These are phyloP conservation scores for Sciurus vulgaris DNA, from an alignment of 2,797 vertebrate species.

Conservation along the genomic window DNA sequence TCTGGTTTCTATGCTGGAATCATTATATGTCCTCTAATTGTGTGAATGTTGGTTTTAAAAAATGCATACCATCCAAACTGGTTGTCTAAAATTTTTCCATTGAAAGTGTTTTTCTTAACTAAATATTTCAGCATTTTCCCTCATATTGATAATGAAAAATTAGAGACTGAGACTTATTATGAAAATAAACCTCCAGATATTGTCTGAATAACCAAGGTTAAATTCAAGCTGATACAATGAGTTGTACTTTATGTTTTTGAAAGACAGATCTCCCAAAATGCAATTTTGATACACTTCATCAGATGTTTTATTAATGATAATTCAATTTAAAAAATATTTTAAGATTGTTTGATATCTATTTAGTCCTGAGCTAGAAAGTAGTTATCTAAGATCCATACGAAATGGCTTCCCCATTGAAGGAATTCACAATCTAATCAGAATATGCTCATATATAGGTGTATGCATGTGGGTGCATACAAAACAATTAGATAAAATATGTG, in stretches of 20 bases:
- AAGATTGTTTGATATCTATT: background rate
- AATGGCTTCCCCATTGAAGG: background rate
- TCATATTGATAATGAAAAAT: background rate
- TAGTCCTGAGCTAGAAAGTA: background rate
- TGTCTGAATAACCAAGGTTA: slow-evolving; percentile 12
- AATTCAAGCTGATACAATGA: background rate
- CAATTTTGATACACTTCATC: slow-evolving; percentile 34
- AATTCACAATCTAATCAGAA: slow-evolving; percentile 48
- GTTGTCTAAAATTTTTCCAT: slow-evolving; percentile 1
- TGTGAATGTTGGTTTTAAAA: background rate
- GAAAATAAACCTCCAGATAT: background rate
- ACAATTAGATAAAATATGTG: background rate
- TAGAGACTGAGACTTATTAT: background rate
- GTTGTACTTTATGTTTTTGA: slow-evolving; percentile 4
- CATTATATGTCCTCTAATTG: background rate
- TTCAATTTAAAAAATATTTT: slow-evolving; percentile 27
- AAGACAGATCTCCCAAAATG: background rate
- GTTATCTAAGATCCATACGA: background rate
- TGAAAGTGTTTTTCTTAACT: background rate
- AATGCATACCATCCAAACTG: background rate
- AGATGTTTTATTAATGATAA: slow-evolving; percentile 39
- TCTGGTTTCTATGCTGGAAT: background rate
- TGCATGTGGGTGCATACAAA: background rate
- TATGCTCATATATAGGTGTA: background rate
- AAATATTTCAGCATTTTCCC: slow-evolving; percentile 26